Base-by-base conservation (phyloP, 1,140 invertebrate genomes). In the Conus betulinus region DNA sequence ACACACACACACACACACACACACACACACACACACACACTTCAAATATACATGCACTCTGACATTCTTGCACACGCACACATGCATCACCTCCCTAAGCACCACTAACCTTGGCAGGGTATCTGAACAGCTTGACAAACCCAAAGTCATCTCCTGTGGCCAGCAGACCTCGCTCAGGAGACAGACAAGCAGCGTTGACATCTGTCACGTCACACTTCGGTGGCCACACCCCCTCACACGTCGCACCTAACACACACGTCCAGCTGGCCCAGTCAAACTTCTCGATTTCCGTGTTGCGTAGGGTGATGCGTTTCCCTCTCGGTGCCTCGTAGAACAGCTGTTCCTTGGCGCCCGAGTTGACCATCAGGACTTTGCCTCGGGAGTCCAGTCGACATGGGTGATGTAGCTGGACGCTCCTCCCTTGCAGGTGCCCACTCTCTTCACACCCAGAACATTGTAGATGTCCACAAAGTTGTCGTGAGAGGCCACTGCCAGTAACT, bases 401-500 rank as follows among this genome's bases (percentile, higher is more conserved):
- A 95, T 95, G 90, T 95, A 95, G 87, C 94, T 95, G 39, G 95
- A 95, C n/a, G 93, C 93, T 39, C 94, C n/a, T 15, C 94, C 94
- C 90, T 95, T 95, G 90, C 95, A 95, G 7, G 94, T 94, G n/a
- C 95, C 95, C 6, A 95, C 94, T 63, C 94, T 82, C 84, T 95
- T 95, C 84, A 91, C 90, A n/a, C 92, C 94, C 10, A 93, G 83
- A 11, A 95, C 94, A 91, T 94, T 95, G 89, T 95, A 95, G 53
- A 95, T 94, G 87, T 95, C 95, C 17, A 95, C 94, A 93, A 95
- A 95, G 90, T 95, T 95, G 91, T 95, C 95, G 93, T 95, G 95
- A 27, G 95, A 95, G 8, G 92, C 95, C 27, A 95, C 95, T n/a
- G 95, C 95, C 53, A 95, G 90, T 84, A 95, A 95, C 89, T 95